phyloP scores from a whole-genome alignment of 2,888 invertebrate species.

The Synergus japonicus region DNA sequence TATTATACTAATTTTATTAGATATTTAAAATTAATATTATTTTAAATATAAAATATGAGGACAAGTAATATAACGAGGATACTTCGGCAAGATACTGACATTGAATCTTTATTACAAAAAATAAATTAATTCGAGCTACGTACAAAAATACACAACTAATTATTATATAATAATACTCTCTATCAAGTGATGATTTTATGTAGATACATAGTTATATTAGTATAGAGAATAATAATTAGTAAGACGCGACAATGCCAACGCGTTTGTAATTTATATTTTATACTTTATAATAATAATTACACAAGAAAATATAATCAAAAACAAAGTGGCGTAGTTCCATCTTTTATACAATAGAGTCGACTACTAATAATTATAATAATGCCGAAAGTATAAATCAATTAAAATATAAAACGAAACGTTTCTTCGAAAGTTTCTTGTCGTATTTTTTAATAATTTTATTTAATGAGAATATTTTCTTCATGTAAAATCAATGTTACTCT shows the following conservation, averaged over 20 bases:
- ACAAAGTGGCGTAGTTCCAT: neutral
- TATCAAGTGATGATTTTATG: constrained; percentile 69
- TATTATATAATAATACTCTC: constrained; percentile 74
- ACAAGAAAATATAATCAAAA: constrained; percentile 46
- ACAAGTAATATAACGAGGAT: constrained; percentile 18
- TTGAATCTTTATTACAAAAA: constrained; percentile 68
- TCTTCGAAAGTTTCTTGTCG: neutral
- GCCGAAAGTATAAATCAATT: constrained; percentile 4
- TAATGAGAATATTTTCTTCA: constrained; percentile 14
- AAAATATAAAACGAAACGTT: constrained; percentile 6
- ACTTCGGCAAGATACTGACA: constrained; percentile 37
- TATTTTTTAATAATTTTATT: neutral
- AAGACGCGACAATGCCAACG: constrained; percentile 41
- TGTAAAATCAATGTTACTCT: constrained; percentile 12
- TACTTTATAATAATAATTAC: neutral
- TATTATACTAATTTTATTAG: neutral
- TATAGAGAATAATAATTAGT: constrained; percentile 23
- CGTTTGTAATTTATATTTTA: neutral
- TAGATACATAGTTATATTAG: constrained; percentile 48
- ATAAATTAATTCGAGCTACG: constrained; percentile 74
- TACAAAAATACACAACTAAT: constrained; percentile 74
- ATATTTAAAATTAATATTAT: neutral
- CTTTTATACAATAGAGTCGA: neutral
- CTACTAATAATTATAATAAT: neutral
- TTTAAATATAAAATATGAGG: neutral